Percentiles rank a stretch among this genome's conserved stretches.
These are phyloP conservation scores for Nomia melanderi DNA, from an alignment of 1,140 invertebrate species.

Conservation along the genomic window DNA sequence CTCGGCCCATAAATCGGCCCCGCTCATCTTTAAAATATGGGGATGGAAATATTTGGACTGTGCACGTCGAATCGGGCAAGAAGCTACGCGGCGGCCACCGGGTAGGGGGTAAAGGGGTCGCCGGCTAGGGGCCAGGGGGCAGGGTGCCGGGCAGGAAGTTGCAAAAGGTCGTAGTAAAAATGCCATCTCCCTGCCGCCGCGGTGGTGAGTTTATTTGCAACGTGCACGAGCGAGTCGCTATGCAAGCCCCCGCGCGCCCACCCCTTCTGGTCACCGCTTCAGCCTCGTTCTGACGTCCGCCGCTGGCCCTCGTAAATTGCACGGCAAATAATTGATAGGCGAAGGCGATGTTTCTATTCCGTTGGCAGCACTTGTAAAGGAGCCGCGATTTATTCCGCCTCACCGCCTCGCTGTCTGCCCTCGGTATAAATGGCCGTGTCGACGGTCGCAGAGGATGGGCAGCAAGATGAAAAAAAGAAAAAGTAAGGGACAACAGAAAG, in stretches of 20 bases:
- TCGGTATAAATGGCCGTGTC: slow-evolving; percentile 73
- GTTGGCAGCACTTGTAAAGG: slow-evolving; percentile 79
- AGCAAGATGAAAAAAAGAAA: slow-evolving; percentile 8
- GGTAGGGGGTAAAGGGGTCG: neutral
- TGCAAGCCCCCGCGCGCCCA: slow-evolving; percentile 8
- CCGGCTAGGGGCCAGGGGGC: neutral
- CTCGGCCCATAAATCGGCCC: slow-evolving; percentile 69
- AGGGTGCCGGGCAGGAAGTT: slow-evolving; percentile 64
- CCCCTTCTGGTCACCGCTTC: slow-evolving; percentile 48
- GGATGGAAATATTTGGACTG: slow-evolving; percentile 77
- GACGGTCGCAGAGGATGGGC: slow-evolving; percentile 30
- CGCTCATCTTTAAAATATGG: slow-evolving; percentile 78
- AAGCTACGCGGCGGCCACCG: neutral
- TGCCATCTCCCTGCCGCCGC: slow-evolving; percentile 69
- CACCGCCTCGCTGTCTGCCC: slow-evolving; percentile 75
- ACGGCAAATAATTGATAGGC: slow-evolving; percentile 79
- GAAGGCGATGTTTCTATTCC: slow-evolving; percentile 80
- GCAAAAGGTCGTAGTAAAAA: slow-evolving; percentile 74
- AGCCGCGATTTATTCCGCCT: slow-evolving; percentile 78
- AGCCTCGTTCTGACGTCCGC: slow-evolving; percentile 58
- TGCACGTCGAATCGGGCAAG: slow-evolving; percentile 58
- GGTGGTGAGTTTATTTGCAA: slow-evolving; percentile 70
- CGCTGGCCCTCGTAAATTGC: slow-evolving; percentile 75
- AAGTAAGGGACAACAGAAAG: no score
- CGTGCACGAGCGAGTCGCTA: slow-evolving; percentile 52